A percentile compares a stretch with the other conserved stretches of the same genome.
Conservation (phyloP, 2,888 invertebrate species). For the Epinotia ramella region DNA sequence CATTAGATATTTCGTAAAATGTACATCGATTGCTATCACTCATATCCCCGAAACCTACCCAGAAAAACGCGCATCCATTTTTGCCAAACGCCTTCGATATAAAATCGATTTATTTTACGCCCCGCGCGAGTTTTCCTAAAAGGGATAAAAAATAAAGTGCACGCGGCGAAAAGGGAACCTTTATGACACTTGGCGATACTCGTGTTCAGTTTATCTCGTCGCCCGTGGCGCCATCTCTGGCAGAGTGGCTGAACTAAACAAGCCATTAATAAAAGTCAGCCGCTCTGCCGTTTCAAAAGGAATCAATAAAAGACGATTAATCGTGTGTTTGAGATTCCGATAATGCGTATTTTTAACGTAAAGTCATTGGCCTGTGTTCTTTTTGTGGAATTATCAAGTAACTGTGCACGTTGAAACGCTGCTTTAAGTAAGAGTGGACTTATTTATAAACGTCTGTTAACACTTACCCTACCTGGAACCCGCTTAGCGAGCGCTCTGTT, state of each 20-base stretch:
- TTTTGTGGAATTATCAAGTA: background rate
- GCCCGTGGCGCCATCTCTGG: slow-evolving; percentile 40
- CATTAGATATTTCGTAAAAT: too few relatives aligned
- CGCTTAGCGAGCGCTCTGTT: too few relatives aligned
- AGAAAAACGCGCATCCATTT: background rate
- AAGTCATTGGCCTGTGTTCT: slow-evolving; percentile 20
- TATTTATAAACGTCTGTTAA: too few relatives aligned
- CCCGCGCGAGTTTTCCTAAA: slow-evolving; percentile 21
- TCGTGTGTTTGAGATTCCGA: slow-evolving; percentile 35
- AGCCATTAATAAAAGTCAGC: slow-evolving; percentile 44
- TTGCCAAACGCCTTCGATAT: slow-evolving; percentile 4
- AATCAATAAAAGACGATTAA: slow-evolving; percentile 45
- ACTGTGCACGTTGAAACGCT: background rate
- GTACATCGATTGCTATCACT: background rate
- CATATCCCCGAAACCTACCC: background rate
- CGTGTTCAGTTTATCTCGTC: slow-evolving; percentile 35
- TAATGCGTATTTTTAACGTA: slow-evolving; percentile 29
- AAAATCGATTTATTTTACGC: slow-evolving; percentile 28
- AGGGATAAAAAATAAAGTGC: slow-evolving; percentile 41
- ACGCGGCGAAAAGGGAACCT: slow-evolving; percentile 41
- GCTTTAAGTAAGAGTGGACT: background rate
- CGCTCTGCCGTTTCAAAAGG: slow-evolving; percentile 35
- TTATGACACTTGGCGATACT: slow-evolving; percentile 42
- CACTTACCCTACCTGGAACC: too few relatives aligned
- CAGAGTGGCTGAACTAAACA: slow-evolving; percentile 19